A percentile compares a stretch with the other conserved stretches of the same genome.
Evolutionary conservation across 2,888 invertebrate species (phyloP).

Genomic region (Heliconius sara): DNA sequence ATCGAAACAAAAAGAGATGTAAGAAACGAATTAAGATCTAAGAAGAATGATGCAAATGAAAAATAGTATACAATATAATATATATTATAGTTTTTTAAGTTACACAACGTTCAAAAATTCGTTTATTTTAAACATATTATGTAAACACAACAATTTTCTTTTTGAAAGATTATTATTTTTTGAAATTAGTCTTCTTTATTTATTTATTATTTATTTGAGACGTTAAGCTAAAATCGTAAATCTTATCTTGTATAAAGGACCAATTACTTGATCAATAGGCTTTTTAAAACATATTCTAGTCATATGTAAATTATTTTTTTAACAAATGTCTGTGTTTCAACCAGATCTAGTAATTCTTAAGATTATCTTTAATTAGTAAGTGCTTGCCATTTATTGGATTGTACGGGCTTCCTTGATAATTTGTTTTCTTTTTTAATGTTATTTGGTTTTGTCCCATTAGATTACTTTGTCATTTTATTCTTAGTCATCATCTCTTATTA

Average conservation of each 20-base stretch:
- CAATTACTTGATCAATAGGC: slow-evolving; percentile 43
- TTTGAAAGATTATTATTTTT: slow-evolving; percentile 44
- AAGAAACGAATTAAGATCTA: slow-evolving; percentile 58
- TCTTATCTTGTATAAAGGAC: slow-evolving; percentile 44
- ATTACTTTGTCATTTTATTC: slow-evolving; percentile 33
- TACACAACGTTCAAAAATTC: slow-evolving; percentile 24
- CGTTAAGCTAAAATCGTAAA: slow-evolving; percentile 43
- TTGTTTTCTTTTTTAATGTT: slow-evolving; percentile 57
- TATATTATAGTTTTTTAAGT: slow-evolving; percentile 26
- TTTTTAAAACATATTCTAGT: slow-evolving; percentile 64
- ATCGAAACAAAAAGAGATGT: slow-evolving; percentile 58
- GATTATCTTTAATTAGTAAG: slow-evolving; percentile 78
- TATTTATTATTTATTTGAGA: slow-evolving; percentile 43
- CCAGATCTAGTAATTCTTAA: slow-evolving; percentile 78
- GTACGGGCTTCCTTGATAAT: slow-evolving; percentile 58
- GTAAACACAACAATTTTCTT: slow-evolving; percentile 19
- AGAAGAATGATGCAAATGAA: slow-evolving; percentile 53
- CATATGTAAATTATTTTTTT: slow-evolving; percentile 64
- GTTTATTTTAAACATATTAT: slow-evolving; percentile 16
- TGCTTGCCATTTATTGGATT: slow-evolving; percentile 76
- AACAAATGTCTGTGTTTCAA: slow-evolving; percentile 80
- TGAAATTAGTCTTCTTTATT: slow-evolving; percentile 41
- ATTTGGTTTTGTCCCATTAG: slow-evolving; percentile 61
- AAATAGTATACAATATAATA: slow-evolving; percentile 58
- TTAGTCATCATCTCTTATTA: slow-evolving; percentile 58